phyloP scores from a whole-genome alignment of 2,888 invertebrate species.

The Bedellia somnulentella region DNA sequence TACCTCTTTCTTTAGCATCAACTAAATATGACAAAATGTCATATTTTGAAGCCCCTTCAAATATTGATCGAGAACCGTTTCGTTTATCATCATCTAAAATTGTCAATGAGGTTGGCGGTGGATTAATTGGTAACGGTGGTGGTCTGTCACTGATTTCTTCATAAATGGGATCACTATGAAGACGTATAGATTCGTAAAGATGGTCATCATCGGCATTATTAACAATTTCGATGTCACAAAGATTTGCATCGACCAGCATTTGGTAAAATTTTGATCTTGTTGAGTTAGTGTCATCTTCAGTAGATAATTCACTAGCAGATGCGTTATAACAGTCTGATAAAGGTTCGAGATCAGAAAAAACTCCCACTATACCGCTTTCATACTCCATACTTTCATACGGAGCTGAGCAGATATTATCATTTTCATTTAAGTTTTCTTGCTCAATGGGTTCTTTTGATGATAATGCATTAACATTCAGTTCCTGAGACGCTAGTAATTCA shows the following conservation, averaged over 20 bases:
- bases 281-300: constrained; percentile 66
- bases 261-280: constrained; percentile 74
- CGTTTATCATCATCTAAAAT: constrained; percentile 73
- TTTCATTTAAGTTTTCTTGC: constrained; percentile 18
- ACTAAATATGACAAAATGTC: constrained; percentile 88
- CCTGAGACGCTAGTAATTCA: constrained; percentile 17
- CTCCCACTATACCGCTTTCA: constrained; percentile 58
- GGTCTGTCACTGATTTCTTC: constrained; percentile 77
- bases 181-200: constrained; percentile 71
- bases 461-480: constrained; percentile 34
- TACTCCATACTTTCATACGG: constrained; percentile 77
- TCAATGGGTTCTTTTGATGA: background rate
- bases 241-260: constrained; percentile 69
- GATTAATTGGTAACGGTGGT: constrained; percentile 76
- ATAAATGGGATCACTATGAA: constrained; percentile 74
- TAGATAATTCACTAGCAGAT: constrained; percentile 65
- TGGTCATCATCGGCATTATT: constrained; percentile 67
- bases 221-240: constrained; percentile 67
- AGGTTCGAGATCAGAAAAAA: constrained; percentile 55
- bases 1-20: constrained; percentile 78
- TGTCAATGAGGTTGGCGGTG: constrained; percentile 71
- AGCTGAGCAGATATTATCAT: constrained; percentile 67
- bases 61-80: constrained; percentile 68
- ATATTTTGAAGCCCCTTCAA: constrained; percentile 83
- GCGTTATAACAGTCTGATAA: constrained; percentile 76